Conservation (phyloP, 2,113 vertebrate species). For the Mus musculus region GRCm39 chr5:84550001-84550500, state of each 20-base stretch:
- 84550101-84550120: neutral
- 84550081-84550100: neutral
- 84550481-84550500: no score
- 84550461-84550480: no score
- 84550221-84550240: neutral
- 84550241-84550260: neutral
- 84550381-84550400: constrained; percentile 26
- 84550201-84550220: neutral
- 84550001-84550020: neutral
- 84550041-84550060: neutral
- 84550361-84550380: neutral
- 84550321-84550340: neutral
- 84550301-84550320: neutral
- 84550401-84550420: neutral
- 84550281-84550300: constrained; percentile 3
- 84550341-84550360: neutral
- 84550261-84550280: neutral
- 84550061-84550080: neutral
- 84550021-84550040: neutral
- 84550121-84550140: neutral
- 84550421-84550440: neutral
- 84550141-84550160: neutral
- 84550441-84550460: neutral
- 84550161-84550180: neutral
- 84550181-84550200: neutral